Percentiles rank a stretch among this genome's conserved stretches.
Conservation (phyloP, 2,888 invertebrate species). For the Lasioglossum oenotherae region DNA sequence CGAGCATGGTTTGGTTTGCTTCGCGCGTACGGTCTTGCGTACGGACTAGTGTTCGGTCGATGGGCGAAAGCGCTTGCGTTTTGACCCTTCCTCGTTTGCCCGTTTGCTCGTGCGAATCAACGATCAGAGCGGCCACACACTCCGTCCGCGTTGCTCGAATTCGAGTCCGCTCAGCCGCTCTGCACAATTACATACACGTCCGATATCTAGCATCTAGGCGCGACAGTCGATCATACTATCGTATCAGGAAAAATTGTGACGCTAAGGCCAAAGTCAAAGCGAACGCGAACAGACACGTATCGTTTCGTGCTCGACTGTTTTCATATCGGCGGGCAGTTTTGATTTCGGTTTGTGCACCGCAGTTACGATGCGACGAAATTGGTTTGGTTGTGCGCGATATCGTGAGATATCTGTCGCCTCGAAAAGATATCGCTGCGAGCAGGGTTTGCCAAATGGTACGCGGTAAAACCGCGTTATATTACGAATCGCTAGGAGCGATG, state of each 20-base stretch:
- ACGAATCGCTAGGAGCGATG: not conserved
- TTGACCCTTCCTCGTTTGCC: not conserved
- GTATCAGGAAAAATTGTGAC: not conserved
- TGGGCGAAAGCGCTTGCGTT: slow-evolving; percentile 27
- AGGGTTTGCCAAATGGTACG: not conserved
- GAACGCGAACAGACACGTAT: not conserved
- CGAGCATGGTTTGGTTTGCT: not conserved
- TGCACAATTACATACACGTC: not conserved
- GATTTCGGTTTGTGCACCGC: not conserved
- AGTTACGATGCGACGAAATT: slow-evolving; percentile 6
- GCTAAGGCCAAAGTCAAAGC: not conserved
- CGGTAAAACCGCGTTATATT: not conserved
- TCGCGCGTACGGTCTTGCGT: not conserved
- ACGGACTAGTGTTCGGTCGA: not conserved
- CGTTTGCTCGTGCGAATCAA: not conserved
- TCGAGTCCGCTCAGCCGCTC: not conserved
- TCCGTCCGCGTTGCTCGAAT: slow-evolving; percentile 7
- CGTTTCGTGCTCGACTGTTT: not conserved
- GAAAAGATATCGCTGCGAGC: not conserved
- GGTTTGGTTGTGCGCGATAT: not conserved
- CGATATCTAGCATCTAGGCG: not conserved
- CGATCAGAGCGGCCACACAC: slow-evolving; percentile 12
- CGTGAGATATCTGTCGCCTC: not conserved
- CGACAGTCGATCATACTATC: not conserved
- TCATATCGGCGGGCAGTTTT: not conserved